Percentiles rank a stretch among this genome's conserved stretches.
Evolutionary conservation across 2,113 vertebrate species (phyloP).

Genomic region (Columbina picui): DNA sequence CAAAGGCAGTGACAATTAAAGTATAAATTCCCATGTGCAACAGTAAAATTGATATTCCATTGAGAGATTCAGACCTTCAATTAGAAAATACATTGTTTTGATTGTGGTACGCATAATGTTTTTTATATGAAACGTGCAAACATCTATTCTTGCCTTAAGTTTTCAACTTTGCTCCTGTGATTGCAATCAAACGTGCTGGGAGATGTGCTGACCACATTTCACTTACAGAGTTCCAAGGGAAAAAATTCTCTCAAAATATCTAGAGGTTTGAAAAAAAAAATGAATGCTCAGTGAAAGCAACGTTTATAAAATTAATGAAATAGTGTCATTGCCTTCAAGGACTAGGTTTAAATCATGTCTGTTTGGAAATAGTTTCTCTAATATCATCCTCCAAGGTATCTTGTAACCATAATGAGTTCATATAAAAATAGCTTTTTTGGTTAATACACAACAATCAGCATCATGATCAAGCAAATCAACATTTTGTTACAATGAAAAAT

Average conservation of each 20-base stretch:
- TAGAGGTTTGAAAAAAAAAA: not conserved
- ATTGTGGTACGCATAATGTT: no score
- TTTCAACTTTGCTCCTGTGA: not conserved
- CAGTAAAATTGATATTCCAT: not conserved
- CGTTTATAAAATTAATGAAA: not conserved
- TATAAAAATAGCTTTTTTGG: not conserved
- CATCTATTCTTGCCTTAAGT: not conserved
- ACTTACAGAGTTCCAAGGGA: not conserved
- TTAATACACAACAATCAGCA: not conserved
- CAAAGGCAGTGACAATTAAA: not conserved
- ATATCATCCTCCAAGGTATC: not conserved
- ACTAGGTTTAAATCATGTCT: not conserved
- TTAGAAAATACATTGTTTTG: not conserved
- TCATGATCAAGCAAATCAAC: not conserved
- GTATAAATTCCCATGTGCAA: not conserved
- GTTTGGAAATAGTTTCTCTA: not conserved
- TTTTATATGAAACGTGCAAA: rapidly evolving
- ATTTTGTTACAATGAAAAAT: not conserved
- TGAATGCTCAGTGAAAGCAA: not conserved
- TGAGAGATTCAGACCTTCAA: not conserved
- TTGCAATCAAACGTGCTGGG: not conserved
- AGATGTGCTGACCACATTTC: not conserved
- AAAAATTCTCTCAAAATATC: not conserved
- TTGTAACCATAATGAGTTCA: not conserved
- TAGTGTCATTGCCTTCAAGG: not conserved